Percentiles rank a stretch among this genome's conserved stretches.
These are phyloP conservation scores for Saccostrea glomerata DNA, from an alignment of 1,140 invertebrate genomes.

Conservation along the genomic window DNA sequence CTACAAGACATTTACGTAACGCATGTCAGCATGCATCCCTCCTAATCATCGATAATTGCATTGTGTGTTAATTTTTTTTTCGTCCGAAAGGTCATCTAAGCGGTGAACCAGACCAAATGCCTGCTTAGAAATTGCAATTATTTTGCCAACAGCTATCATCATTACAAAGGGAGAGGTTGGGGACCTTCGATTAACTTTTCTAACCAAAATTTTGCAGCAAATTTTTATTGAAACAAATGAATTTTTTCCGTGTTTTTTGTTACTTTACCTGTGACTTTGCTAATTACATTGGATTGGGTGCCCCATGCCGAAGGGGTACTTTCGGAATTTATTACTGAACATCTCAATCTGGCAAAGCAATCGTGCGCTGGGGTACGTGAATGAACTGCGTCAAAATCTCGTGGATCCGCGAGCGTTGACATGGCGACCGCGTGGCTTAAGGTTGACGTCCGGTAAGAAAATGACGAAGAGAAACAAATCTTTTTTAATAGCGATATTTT, in stretches of 20 bases:
- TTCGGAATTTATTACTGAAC: neutral
- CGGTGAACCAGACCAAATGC: too few species aligned
- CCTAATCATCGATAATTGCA: neutral
- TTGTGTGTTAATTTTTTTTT: neutral
- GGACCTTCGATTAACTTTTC: neutral
- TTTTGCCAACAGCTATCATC: neutral
- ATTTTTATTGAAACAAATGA: too few species aligned
- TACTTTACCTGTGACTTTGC: too few species aligned
- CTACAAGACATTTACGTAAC: neutral
- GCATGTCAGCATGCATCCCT: neutral
- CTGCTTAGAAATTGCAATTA: neutral
- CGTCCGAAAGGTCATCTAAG: neutral
- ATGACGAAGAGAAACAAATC: too few species aligned
- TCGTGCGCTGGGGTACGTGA: neutral
- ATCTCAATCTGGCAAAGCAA: neutral
- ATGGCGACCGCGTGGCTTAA: neutral
- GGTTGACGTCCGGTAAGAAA: too few species aligned
- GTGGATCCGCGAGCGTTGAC: neutral
- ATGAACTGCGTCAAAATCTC: neutral
- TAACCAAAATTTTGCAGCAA: neutral
- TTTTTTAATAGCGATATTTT: too few species aligned
- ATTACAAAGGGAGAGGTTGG: neutral
- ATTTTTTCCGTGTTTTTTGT: too few species aligned
- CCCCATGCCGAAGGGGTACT: neutral
- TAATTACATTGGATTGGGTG: neutral